phyloP scores from a whole-genome alignment of 1,140 invertebrate genomes.

The Hycleus cichorii region DNA sequence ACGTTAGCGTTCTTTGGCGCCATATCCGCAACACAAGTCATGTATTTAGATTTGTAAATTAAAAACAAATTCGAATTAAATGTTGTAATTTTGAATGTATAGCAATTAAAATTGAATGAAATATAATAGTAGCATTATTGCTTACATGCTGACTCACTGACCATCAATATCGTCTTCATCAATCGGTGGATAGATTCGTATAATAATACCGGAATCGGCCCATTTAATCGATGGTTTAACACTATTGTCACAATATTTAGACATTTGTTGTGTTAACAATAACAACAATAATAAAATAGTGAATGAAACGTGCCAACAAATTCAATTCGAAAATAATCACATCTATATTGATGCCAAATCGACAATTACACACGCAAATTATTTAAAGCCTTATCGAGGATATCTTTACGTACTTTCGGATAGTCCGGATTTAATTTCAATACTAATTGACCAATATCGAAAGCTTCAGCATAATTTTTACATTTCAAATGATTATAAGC shows the following conservation, averaged over 20 bases:
- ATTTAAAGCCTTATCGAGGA: constrained; percentile 87
- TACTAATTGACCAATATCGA: constrained; percentile 79
- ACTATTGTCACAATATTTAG: constrained; percentile 25
- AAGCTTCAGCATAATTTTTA: constrained; percentile 78
- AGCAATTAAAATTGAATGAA: constrained; percentile 7
- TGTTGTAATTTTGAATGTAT: neutral
- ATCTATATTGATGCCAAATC: too few relatives aligned
- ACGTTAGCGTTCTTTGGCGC: constrained; percentile 77
- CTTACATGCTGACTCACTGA: constrained; percentile 35
- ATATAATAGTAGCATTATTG: constrained; percentile 5
- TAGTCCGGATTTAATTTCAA: constrained; percentile 78
- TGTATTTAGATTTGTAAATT: constrained; percentile 75
- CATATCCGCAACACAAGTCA: constrained; percentile 73
- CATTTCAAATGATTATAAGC: constrained; percentile 88
- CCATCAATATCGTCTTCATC: constrained; percentile 26
- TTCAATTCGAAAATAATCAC: too few relatives aligned
- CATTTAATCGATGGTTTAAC: constrained; percentile 26
- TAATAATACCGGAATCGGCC: constrained; percentile 30
- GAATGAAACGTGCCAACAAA: too few relatives aligned
- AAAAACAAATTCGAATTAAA: too few relatives aligned
- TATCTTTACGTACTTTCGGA: constrained; percentile 85
- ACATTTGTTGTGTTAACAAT: neutral
- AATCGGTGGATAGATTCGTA: constrained; percentile 23
- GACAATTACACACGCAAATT: constrained; percentile 61
- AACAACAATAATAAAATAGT: neutral